Conservation (phyloP, 2,888 invertebrate species). For the Blastobasis adustella region DNA sequence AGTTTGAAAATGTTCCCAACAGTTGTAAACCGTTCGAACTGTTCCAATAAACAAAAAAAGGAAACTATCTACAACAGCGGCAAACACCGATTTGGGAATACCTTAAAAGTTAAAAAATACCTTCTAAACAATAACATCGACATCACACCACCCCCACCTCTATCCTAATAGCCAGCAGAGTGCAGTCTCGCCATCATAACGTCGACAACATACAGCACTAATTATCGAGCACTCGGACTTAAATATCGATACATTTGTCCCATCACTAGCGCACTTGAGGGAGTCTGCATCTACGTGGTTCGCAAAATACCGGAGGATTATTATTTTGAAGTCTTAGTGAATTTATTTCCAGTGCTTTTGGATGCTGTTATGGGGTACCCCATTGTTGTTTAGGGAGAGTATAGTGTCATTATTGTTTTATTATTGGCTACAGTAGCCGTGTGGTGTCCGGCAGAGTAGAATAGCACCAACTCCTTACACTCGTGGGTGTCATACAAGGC, state of each 20-base stretch:
- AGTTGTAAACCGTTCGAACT: too few species aligned
- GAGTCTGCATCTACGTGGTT: constrained; percentile 1
- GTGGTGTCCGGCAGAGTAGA: too few species aligned
- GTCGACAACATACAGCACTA: constrained; percentile 15
- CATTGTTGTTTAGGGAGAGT: neutral
- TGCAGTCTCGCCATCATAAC: constrained; percentile 18
- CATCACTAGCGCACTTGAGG: constrained; percentile 16
- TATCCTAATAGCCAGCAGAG: constrained; percentile 10
- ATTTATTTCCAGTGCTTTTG: neutral
- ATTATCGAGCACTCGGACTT: constrained; percentile 8
- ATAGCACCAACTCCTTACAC: too few species aligned
- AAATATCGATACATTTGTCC: constrained; percentile 6
- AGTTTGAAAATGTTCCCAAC: too few species aligned
- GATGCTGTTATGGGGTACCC: neutral
- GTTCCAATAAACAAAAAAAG: neutral
- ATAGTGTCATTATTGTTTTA: neutral
- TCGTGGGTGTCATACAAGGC: too few species aligned
- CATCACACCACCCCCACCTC: neutral
- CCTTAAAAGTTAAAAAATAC: neutral
- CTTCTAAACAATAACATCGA: neutral
- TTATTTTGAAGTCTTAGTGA: neutral
- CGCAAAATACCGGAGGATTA: neutral
- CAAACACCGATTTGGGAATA: too few species aligned
- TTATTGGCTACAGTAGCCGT: too few species aligned
- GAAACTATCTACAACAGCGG: too few species aligned